Evolutionary conservation across 2,888 invertebrate species (phyloP).

Genomic region (Cylindroiulus punctatus): DNA sequence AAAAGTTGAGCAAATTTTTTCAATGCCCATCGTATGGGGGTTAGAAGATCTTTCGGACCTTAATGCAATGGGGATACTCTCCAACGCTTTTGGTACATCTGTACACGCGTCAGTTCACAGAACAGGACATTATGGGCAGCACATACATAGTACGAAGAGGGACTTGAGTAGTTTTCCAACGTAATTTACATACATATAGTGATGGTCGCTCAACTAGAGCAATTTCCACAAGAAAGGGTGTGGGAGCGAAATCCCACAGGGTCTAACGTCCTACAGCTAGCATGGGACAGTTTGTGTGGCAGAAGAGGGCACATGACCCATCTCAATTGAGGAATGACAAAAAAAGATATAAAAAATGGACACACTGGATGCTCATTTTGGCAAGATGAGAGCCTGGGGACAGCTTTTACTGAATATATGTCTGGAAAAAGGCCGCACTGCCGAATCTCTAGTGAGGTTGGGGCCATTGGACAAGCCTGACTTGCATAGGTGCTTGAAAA

Average conservation of each 20-base stretch:
- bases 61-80: not conserved
- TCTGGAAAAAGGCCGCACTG: conserved; percentile 8
- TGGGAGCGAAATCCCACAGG: conserved; percentile 51
- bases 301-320: conserved; percentile 53
- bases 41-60: not conserved
- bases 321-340: conserved; percentile 54
- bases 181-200: conserved; percentile 55
- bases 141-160: conserved; percentile 20
- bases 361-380: conserved; percentile 24
- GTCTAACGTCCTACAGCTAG: not conserved
- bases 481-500: conserved; percentile 29
- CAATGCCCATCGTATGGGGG: not conserved
- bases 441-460: not conserved
- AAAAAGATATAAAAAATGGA: conserved; percentile 49
- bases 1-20: not conserved
- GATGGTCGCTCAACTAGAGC: conserved; percentile 53
- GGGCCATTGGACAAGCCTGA: not conserved
- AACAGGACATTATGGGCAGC: conserved; percentile 46
- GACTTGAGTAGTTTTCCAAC: conserved; percentile 46
- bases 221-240: conserved; percentile 53
- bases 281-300: conserved; percentile 50
- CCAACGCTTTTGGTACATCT: not conserved
- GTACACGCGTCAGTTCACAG: conserved; percentile 45
- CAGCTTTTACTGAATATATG: conserved; percentile 49
- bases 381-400: conserved; percentile 54